Conservation (phyloP, 2,888 invertebrate species). For the Tineola bisselliella region DNA sequence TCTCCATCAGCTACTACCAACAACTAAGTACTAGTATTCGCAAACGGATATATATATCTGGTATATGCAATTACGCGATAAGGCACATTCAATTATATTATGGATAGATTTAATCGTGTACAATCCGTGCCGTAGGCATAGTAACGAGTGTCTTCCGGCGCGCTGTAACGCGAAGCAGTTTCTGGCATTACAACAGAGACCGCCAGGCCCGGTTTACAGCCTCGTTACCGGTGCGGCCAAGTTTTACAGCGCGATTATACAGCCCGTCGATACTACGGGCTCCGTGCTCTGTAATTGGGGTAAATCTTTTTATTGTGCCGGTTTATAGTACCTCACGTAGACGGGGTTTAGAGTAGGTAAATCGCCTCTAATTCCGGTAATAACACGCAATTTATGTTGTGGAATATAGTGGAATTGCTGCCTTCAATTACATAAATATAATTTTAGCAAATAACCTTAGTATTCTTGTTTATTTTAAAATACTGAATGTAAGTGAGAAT, state of each 20-base stretch:
- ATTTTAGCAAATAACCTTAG: too few relatives aligned
- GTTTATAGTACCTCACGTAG: constrained; percentile 22
- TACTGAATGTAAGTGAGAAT: too few relatives aligned
- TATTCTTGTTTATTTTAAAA: too few relatives aligned
- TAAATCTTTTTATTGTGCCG: constrained; percentile 47
- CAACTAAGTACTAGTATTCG: too few relatives aligned
- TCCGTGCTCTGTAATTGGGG: constrained; percentile 43
- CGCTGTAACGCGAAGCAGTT: not conserved
- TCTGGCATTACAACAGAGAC: constrained; percentile 9
- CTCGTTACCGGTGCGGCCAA: constrained; percentile 48
- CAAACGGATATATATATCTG: too few relatives aligned
- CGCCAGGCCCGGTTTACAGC: constrained; percentile 37
- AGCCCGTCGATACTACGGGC: constrained; percentile 38
- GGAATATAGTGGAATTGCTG: not conserved
- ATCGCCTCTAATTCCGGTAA: constrained; percentile 8
- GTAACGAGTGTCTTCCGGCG: constrained; percentile 6
- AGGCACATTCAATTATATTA: not conserved
- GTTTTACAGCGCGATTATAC: constrained; percentile 59
- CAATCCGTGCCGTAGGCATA: not conserved
- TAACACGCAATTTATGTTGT: constrained; percentile 6
- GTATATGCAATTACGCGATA: not conserved
- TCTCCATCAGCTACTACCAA: not conserved
- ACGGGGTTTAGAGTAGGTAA: constrained; percentile 14
- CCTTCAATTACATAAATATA: not conserved
- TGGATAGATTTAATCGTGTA: not conserved